phyloP scores from a whole-genome alignment of 2,113 vertebrate genomes.

The Cyprinus carpio region DNA sequence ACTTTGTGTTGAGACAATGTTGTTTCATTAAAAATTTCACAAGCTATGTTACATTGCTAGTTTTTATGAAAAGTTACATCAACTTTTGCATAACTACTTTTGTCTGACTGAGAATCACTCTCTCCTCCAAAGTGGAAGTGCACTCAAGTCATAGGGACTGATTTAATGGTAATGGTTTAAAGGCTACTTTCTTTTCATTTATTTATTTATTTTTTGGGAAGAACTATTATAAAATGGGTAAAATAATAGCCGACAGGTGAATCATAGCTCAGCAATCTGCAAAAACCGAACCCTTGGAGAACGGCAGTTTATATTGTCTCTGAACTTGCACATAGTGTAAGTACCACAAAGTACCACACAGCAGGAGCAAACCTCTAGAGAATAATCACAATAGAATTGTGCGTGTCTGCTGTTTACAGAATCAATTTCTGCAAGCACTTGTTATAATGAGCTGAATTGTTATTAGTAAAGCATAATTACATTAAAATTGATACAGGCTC shows the following conservation, averaged over 20 bases:
- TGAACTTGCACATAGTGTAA: background rate
- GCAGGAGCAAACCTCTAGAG: constrained; percentile 30
- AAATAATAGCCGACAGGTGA: background rate
- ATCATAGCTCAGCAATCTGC: background rate
- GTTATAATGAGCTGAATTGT: constrained; percentile 38
- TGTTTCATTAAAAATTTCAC: background rate
- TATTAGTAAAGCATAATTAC: constrained; percentile 54
- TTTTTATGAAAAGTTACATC: background rate
- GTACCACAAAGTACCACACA: background rate
- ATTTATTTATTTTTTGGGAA: background rate
- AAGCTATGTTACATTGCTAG: background rate
- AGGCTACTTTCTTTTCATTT: background rate
- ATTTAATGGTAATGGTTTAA: background rate
- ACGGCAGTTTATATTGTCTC: background rate
- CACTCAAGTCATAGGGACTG: background rate
- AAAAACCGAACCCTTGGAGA: background rate
- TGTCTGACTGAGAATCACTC: background rate
- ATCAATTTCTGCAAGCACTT: constrained; percentile 32
- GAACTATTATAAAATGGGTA: background rate
- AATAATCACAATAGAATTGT: constrained; percentile 32
- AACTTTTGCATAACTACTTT: background rate
- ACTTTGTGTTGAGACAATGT: background rate
- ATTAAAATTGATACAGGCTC: constrained; percentile 42
- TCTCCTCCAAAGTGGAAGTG: background rate
- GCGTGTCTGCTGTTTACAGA: constrained; percentile 45